Conservation (phyloP, 2,888 invertebrate genomes). For the Parnassius smintheus region DNA sequence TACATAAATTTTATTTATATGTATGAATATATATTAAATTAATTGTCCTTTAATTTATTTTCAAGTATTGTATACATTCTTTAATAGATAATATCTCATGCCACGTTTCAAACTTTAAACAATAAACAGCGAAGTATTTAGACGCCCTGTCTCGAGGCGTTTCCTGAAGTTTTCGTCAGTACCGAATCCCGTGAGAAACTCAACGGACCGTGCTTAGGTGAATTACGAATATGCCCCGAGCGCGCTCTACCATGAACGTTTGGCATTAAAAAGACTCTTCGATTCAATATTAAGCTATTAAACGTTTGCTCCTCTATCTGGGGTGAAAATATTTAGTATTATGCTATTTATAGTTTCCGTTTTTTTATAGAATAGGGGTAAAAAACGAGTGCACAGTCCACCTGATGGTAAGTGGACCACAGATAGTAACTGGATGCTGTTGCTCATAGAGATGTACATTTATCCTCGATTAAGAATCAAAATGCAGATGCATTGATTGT, state of each 20-base stretch:
- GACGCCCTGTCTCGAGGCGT: not conserved
- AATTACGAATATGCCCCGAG: slow-evolving; percentile 12
- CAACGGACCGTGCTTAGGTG: slow-evolving; percentile 15
- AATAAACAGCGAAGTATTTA: slow-evolving; percentile 1
- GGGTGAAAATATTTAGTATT: slow-evolving; percentile 11
- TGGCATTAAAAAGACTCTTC: slow-evolving; percentile 14
- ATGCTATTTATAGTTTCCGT: not conserved
- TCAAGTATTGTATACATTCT: not conserved
- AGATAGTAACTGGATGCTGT: too few species aligned
- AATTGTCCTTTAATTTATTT: not conserved
- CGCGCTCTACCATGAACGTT: slow-evolving; percentile 18
- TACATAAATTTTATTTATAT: too few species aligned
- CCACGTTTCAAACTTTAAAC: not conserved
- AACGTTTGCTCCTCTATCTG: not conserved
- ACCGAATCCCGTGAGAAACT: slow-evolving; percentile 16
- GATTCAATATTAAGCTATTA: slow-evolving; percentile 25
- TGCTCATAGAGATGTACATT: too few species aligned
- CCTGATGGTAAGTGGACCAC: too few species aligned
- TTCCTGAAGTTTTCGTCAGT: slow-evolving; percentile 9
- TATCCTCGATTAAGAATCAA: too few species aligned
- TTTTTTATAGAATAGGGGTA: not conserved
- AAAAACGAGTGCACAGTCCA: too few species aligned
- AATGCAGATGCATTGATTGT: too few species aligned
- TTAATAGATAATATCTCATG: not conserved
- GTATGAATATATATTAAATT: not conserved